Conservation (phyloP, 2,113 vertebrate species). For the Lethenteron reissneri region DNA sequence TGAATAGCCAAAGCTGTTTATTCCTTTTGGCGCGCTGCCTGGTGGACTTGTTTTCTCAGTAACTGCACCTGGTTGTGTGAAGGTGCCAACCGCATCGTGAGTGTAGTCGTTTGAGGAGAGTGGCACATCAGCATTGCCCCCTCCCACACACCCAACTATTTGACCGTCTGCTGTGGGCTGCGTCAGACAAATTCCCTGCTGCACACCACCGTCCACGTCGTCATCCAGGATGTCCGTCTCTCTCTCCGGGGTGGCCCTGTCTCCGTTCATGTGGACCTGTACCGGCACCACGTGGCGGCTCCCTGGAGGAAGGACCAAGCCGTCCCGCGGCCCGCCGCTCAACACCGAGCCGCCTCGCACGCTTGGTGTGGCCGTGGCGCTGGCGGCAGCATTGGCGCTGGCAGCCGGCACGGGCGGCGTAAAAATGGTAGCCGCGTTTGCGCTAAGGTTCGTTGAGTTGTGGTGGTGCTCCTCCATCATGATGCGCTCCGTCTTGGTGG, state of each 20-base stretch:
- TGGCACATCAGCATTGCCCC: too few relatives aligned
- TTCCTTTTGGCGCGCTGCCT: background rate
- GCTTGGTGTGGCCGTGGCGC: conserved; percentile 73
- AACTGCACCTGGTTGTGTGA: too few relatives aligned
- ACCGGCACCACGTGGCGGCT: conserved; percentile 59
- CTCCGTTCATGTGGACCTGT: conserved; percentile 74
- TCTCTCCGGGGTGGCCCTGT: conserved; percentile 25
- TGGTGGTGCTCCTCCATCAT: conserved; percentile 12
- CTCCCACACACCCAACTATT: too few relatives aligned
- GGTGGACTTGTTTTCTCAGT: background rate
- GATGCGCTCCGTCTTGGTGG: conserved; percentile 78
- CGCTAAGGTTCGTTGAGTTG: too few relatives aligned
- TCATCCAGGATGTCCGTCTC: conserved; percentile 94
- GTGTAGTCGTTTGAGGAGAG: too few relatives aligned
- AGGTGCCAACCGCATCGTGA: too few relatives aligned
- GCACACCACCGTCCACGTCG: background rate
- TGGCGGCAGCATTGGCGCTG: conserved; percentile 24
- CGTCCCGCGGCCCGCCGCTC: conserved; percentile 38
- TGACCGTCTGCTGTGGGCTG: too few relatives aligned
- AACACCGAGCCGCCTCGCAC: conserved; percentile 58
- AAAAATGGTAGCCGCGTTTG: conserved; percentile 25
- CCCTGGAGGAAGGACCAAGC: conserved; percentile 17
- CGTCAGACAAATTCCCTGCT: background rate
- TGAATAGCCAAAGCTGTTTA: too few relatives aligned
- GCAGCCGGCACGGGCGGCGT: conserved; percentile 15